Evolutionary conservation across 2,113 vertebrate species (phyloP), one percentile per base, ranked within the genome.

Genomic region (Mastomys coucha): DNA sequence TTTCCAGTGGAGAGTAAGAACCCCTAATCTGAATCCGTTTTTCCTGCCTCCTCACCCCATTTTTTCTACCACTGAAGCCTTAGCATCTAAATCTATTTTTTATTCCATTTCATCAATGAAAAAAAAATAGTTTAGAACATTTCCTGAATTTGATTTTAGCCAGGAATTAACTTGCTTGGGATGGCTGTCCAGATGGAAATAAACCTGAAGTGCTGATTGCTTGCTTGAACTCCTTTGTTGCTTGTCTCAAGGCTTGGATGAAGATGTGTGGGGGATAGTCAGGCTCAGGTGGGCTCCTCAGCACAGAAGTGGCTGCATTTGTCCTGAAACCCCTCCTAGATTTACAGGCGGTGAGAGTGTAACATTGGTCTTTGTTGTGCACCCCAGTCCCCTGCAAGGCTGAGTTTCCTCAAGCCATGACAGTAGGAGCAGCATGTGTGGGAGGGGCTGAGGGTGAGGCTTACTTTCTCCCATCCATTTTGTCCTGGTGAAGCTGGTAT

Each of bases 1-100:
- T 97, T 98, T 97, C 97, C 96, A 98, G 96, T 19, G 87, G 97
- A 96, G 95, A 98, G 97, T 95, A 98, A 92, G 82, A 97, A 97
- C 97, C 88, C 81, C 96, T 93, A 88, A 95, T 97, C 96, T 98
- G 91, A 97, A 63, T 60, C 96, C 96, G 92, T 90, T 75, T 93
- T 98, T 88, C 93, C 78, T 97, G 82, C 93, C 67, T 49, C 4
- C 2, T 49, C 12, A 6, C 1, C 28, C 19, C 80, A n/a, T 96
- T 93, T 94, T 95, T 72, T n/a, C 2, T 76, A 72, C 96, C 96
- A 78, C 84, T 88, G 85, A 69, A 97, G 78, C 10, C 84, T 89
- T 39, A 80, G 63, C 10, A 51, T 96, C 49, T 82, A 90, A 65
- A 65, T 89, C 10, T 12, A 5, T 39, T 82, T 26, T 51, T 95